Evolutionary conservation across 1,140 invertebrate species (phyloP).

Genomic region (Calosoma granatense): DNA sequence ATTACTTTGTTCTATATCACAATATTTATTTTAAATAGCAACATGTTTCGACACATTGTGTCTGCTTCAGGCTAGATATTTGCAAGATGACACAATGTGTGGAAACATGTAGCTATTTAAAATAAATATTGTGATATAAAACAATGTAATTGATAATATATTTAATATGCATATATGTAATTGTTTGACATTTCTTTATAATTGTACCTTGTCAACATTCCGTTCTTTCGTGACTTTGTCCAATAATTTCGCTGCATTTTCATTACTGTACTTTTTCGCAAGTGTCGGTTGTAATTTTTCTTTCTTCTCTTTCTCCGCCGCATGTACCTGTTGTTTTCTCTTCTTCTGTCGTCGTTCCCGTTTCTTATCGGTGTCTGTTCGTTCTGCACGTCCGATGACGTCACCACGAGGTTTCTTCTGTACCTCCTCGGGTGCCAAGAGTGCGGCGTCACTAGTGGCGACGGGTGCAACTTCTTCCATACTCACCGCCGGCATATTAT

Average conservation of each 20-base stretch:
- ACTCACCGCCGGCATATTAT: conserved; percentile 79
- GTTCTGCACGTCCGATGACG: conserved; percentile 66
- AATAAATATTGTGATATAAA: too few species aligned
- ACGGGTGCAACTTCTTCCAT: conserved; percentile 96
- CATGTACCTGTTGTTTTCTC: conserved; percentile 50
- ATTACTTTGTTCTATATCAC: too few species aligned
- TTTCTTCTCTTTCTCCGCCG: conserved; percentile 42
- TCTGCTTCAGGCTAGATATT: background rate
- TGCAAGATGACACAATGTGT: background rate
- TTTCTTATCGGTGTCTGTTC: conserved; percentile 79
- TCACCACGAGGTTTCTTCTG: conserved; percentile 68
- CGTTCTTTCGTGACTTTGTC: conserved; percentile 51
- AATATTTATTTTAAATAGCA: too few species aligned
- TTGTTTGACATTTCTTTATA: background rate
- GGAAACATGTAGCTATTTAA: too few species aligned
- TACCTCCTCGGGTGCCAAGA: conserved; percentile 93
- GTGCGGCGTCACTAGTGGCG: conserved; percentile 67
- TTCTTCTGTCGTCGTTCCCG: conserved; percentile 84
- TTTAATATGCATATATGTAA: conserved; percentile 2
- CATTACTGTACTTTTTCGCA: conserved; percentile 47
- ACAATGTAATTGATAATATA: background rate
- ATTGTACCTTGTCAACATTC: conserved; percentile 47
- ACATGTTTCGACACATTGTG: conserved; percentile 4
- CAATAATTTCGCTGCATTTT: conserved; percentile 41
- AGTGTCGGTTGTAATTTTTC: conserved; percentile 39